Evolutionary conservation across 2,113 vertebrate species (phyloP), one percentile per base, ranked within the genome.

Genomic region (Enhydra lutris): DNA sequence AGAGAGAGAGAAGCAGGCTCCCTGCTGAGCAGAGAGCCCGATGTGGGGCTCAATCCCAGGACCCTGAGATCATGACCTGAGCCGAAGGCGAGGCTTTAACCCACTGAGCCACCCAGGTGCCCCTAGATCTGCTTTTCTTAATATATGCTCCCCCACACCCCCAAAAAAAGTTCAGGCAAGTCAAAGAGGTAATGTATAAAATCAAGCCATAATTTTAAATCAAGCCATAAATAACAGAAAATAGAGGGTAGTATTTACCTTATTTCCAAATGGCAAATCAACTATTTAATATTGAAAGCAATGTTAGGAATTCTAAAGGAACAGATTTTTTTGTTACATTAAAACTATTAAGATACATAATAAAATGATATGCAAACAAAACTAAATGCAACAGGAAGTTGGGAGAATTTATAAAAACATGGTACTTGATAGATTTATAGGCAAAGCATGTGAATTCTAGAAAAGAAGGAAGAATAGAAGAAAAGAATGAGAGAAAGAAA

Each of bases 251-350:
- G 67, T 52, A 76, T 65, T 83, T 80, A 79, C 79, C n/a, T 87
- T 21, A 59, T 78, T 97, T 97, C 86, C 36, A 39, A 96, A 73
- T 71, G 29, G 23, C 26, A 76, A 90, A 94, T 81, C 86, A 91
- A 89, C 15, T 81, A 52, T 52, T 52, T 52, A 89, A 78, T 36
- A 36, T 57, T 88, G 63, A 94, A 86, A 82, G 34, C 67, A 82
- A 73, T 67, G 45, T 91, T 65, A 82, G 80, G 36, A 61, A 95
- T 17, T 59, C 29, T 83, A 89, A 93, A 83, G 20, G 18, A 84
- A 91, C 50, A 47, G 24, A 69, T 82, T 89, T 96, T 96, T 39
- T 78, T 89, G 42, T 67, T 85, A 63, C 5, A 18, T 55, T 50
- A 82, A 63, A 85, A 39, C 63, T 81, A 52, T 6, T 23, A 69